A percentile compares a stretch with the other conserved stretches of the same genome.
Conservation (phyloP, 2,888 invertebrate genomes). For the Thymelicus sylvestris region DNA sequence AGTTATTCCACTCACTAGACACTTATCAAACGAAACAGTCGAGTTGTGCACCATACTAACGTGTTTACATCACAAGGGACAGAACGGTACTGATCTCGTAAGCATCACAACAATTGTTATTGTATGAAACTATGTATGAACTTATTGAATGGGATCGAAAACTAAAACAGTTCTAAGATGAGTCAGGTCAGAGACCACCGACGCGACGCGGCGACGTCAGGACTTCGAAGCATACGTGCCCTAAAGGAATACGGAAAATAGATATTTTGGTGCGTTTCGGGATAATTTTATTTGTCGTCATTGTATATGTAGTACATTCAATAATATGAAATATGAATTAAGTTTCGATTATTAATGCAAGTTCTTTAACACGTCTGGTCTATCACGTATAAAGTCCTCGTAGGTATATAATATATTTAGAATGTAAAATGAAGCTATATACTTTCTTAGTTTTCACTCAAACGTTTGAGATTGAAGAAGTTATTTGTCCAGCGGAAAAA, state of each 20-base stretch:
- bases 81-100: constrained; percentile 54
- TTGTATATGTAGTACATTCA: background rate
- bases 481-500: background rate
- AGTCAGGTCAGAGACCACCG: constrained; percentile 47
- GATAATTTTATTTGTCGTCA: constrained; percentile 13
- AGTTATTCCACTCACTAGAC: constrained; percentile 10
- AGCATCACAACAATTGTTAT: constrained; percentile 56
- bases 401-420: too few species aligned
- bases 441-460: background rate
- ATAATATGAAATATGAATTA: too few species aligned
- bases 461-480: background rate
- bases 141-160: constrained; percentile 52
- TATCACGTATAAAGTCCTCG: too few species aligned
- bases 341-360: too few species aligned
- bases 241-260: constrained; percentile 25
- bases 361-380: too few species aligned
- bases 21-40: constrained; percentile 20
- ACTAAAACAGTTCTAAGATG: constrained; percentile 54
- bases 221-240: constrained; percentile 38
- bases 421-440: background rate
- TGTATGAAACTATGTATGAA: constrained; percentile 54
- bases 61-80: constrained; percentile 50
- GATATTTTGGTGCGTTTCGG: constrained; percentile 10
- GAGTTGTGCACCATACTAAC: constrained; percentile 41
- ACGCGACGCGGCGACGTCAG: constrained; percentile 43